Conservation (phyloP, 2,797 vertebrate genomes). For the Eulemur rubriventer region DNA sequence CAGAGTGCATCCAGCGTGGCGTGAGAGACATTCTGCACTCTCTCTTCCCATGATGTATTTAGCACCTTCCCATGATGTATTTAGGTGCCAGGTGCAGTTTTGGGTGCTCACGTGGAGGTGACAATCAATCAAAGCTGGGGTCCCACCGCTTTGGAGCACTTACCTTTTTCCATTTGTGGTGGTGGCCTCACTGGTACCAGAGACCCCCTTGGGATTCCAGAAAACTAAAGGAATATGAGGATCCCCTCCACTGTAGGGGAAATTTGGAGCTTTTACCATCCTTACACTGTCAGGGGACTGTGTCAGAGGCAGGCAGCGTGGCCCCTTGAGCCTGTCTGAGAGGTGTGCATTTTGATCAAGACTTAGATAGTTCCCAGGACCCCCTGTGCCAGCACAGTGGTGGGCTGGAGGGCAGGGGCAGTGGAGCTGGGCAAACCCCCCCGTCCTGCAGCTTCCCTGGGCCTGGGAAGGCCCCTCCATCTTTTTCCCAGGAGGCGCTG, state of each 20-base stretch:
- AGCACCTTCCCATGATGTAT: not conserved
- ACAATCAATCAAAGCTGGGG: accelerated
- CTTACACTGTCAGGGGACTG: not conserved
- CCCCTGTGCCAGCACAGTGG: accelerated
- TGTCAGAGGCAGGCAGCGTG: not conserved
- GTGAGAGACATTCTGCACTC: accelerated
- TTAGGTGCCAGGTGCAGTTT: accelerated
- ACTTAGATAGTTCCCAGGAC: not conserved
- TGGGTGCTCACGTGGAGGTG: accelerated
- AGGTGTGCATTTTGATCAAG: not conserved
- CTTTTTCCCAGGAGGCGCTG: not conserved
- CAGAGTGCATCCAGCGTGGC: accelerated
- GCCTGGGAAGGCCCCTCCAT: not conserved
- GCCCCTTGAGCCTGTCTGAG: not conserved
- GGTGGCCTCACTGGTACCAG: not conserved
- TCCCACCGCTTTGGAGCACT: not conserved
- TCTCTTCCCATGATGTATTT: accelerated
- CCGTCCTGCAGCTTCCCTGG: not conserved
- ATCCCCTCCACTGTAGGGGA: too few relatives aligned
- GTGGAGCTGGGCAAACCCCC: not conserved
- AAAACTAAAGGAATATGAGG: not conserved
- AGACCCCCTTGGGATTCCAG: not conserved
- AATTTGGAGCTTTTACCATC: not conserved
- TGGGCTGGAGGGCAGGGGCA: too few relatives aligned
- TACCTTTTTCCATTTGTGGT: not conserved